Conservation (phyloP, 2,797 vertebrate species). For the Sebastes glaucus region DNA sequence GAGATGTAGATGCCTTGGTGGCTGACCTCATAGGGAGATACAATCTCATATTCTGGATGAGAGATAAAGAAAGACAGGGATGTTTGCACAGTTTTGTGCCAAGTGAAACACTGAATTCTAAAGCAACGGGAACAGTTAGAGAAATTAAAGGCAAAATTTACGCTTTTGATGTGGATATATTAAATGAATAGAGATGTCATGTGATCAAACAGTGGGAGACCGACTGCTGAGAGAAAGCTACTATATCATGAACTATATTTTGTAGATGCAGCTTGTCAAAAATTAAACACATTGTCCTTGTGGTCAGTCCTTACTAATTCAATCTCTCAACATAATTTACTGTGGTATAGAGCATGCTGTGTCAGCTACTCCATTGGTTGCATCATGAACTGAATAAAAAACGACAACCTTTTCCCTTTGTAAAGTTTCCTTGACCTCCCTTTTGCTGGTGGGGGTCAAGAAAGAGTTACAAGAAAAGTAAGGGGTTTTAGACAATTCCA, state of each 20-base stretch:
- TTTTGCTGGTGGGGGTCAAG: constrained; percentile 59
- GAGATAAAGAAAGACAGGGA: background rate
- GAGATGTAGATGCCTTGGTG: constrained; percentile 83
- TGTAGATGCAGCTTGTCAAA: background rate
- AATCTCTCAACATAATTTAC: constrained; percentile 28
- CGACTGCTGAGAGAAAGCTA: background rate
- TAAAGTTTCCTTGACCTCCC: constrained; percentile 46
- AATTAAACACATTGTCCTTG: background rate
- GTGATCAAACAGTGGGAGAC: background rate
- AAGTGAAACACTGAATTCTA: background rate
- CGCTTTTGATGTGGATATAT: background rate
- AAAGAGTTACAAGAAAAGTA: constrained; percentile 67
- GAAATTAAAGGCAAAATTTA: background rate
- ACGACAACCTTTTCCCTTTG: constrained; percentile 3
- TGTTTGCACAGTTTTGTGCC: background rate
- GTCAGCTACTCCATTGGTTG: constrained; percentile 26
- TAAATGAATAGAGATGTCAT: background rate
- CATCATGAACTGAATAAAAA: constrained; percentile 11
- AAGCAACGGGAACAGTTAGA: background rate
- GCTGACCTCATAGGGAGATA: constrained; percentile 88
- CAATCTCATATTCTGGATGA: constrained; percentile 87
- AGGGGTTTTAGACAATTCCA: constrained; percentile 56
- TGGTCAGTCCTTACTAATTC: constrained; percentile 19
- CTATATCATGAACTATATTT: background rate
- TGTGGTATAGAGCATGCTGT: background rate